phyloP scores from a whole-genome alignment of 1,140 invertebrate species.

The Neuroterus valhalla region DNA sequence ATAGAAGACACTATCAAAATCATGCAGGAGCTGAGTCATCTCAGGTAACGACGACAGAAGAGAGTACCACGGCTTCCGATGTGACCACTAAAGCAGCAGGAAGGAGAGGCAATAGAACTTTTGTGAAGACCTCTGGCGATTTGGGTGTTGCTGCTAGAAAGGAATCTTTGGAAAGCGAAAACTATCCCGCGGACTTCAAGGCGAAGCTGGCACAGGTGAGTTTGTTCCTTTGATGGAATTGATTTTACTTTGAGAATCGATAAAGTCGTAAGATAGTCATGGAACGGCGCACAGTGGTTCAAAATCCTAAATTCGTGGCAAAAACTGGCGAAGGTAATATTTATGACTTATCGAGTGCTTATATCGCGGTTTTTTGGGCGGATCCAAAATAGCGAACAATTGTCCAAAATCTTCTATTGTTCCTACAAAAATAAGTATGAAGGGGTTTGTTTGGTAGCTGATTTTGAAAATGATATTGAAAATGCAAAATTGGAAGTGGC shows the following conservation, averaged over 20 bases:
- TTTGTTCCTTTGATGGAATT: conserved; percentile 28
- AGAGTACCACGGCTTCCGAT: conserved; percentile 4
- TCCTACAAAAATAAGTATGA: too few species aligned
- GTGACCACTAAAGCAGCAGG: conserved; percentile 34
- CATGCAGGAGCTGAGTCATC: conserved; percentile 16
- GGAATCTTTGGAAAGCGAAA: conserved; percentile 61
- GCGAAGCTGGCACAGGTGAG: conserved; percentile 69
- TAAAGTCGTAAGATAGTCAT: too few species aligned
- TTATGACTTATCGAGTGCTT: too few species aligned
- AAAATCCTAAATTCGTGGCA: too few species aligned
- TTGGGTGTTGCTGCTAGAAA: background rate
- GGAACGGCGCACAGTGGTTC: too few species aligned
- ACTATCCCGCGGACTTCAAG: conserved; percentile 71
- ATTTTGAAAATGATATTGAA: too few species aligned
- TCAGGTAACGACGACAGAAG: conserved; percentile 29
- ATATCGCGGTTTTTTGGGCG: too few species aligned
- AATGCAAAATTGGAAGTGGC: too few species aligned
- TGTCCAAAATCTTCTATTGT: too few species aligned
- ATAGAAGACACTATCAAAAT: conserved; percentile 56
- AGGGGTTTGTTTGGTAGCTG: too few species aligned
- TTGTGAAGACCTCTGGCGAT: conserved; percentile 46
- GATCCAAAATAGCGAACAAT: too few species aligned
- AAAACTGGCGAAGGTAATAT: too few species aligned
- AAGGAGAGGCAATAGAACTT: conserved; percentile 60
- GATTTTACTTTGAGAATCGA: background rate